phyloP scores from a whole-genome alignment of 2,113 vertebrate genomes.

The Falco punctatus region DNA sequence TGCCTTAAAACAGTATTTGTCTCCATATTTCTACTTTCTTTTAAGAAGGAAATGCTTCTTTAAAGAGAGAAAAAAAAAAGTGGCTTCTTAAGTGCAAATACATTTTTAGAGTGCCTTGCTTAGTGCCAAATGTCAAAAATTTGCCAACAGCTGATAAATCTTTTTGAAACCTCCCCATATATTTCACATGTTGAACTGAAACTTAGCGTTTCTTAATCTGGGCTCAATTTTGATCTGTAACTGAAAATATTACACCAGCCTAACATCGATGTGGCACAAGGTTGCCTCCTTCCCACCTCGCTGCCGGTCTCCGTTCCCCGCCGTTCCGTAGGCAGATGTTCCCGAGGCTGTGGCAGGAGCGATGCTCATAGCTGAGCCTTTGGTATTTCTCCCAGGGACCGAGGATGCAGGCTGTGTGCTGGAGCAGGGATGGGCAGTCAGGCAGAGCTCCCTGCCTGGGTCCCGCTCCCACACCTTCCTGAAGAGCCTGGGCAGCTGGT shows the following conservation, averaged over 20 bases:
- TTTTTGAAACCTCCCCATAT: background rate
- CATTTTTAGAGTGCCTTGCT: constrained; percentile 20
- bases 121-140: background rate
- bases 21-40: constrained; percentile 2
- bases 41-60: constrained; percentile 6
- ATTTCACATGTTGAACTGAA: background rate
- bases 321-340: fast-evolving
- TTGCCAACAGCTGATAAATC: constrained; percentile 36
- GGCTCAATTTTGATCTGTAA: background rate
- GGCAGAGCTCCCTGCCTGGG: fast-evolving
- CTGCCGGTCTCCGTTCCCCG: background rate
- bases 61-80: background rate
- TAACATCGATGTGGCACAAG: fast-evolving
- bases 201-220: background rate
- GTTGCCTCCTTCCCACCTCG: background rate
- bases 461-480: background rate
- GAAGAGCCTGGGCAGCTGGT: background rate
- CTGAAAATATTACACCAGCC: background rate
- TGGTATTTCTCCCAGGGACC: fast-evolving
- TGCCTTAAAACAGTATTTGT: background rate
- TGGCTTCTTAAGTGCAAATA: background rate
- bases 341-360: background rate
- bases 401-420: fast-evolving
- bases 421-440: background rate
- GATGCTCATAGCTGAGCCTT: background rate